phyloP scores from a whole-genome alignment of 1,140 invertebrate genomes.

The Sminthurides bifidus region DNA sequence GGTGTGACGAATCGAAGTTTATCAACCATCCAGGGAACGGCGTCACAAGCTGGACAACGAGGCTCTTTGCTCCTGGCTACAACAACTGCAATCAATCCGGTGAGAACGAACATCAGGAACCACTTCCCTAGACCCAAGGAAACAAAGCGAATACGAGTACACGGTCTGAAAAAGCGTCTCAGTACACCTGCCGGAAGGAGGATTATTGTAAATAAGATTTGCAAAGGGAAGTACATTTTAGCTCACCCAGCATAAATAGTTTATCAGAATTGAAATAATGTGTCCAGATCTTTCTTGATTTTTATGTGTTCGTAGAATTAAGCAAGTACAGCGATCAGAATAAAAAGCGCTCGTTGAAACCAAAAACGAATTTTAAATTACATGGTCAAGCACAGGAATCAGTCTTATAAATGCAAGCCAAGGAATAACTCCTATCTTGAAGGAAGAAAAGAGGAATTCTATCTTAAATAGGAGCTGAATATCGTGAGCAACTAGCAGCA shows the following conservation, averaged over 20 bases:
- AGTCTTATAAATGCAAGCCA: no score
- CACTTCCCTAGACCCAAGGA: conserved; percentile 25
- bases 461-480: background rate
- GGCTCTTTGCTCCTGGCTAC: background rate
- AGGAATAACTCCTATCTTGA: no score
- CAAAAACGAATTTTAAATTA: no score
- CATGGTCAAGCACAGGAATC: no score
- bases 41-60: background rate
- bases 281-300: no score
- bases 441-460: background rate
- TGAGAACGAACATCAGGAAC: conserved; percentile 16
- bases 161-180: conserved; percentile 26
- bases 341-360: no score
- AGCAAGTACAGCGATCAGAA: no score
- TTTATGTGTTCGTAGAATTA: no score
- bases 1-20: background rate
- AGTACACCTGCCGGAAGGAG: conserved; percentile 16
- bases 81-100: background rate
- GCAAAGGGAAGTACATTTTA: conserved; percentile 25
- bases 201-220: conserved; percentile 23
- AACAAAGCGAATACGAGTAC: conserved; percentile 14
- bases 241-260: no score
- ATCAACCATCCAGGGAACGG: background rate
- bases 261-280: background rate
- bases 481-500: background rate